phyloP scores from a whole-genome alignment of 2,797 vertebrate species.

The Sphenopsis melanotis region DNA sequence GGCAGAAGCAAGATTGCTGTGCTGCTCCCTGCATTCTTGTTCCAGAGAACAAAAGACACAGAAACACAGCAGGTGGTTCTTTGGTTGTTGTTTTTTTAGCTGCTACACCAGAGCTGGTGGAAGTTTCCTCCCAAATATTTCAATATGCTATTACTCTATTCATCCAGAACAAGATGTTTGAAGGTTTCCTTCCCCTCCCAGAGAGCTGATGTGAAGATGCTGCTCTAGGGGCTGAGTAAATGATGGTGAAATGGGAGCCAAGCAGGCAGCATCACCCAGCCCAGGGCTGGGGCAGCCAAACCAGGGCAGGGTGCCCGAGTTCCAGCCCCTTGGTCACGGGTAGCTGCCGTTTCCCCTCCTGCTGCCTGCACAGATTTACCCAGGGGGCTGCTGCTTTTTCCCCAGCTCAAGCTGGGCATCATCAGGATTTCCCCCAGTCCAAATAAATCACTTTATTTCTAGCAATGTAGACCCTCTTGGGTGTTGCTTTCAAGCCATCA shows the following conservation, averaged over 20 bases:
- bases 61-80: slow-evolving; percentile 5
- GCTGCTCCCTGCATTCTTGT: background rate
- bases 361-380: background rate
- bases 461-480: background rate
- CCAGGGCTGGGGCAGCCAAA: background rate
- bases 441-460: background rate
- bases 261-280: background rate
- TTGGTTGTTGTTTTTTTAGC: background rate
- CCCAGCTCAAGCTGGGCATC: background rate
- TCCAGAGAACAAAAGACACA: slow-evolving; percentile 2
- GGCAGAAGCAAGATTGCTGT: background rate
- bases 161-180: background rate
- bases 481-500: background rate
- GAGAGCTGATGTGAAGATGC: background rate
- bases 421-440: background rate
- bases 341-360: background rate
- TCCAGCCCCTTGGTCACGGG: background rate
- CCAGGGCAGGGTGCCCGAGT: background rate
- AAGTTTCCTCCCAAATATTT: background rate
- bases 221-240: background rate
- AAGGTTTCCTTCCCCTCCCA: background rate
- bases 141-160: background rate
- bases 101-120: background rate
- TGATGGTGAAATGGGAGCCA: background rate
- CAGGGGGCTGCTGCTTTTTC: background rate